Conservation (phyloP, 2,113 vertebrate species). For the Forbesichthys agassizii region DNA sequence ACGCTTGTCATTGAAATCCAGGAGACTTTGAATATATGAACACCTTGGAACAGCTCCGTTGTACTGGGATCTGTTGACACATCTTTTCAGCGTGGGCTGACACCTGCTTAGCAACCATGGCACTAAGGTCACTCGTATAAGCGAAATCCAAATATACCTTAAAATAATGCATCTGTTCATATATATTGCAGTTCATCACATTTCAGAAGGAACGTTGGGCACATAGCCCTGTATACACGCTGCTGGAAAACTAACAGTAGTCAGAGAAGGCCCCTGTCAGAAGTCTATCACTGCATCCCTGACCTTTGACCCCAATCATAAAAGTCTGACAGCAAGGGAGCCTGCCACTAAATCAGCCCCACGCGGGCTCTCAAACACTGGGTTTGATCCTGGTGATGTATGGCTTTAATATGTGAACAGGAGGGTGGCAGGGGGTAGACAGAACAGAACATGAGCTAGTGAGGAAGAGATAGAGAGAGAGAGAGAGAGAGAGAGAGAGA, state of each 20-base stretch:
- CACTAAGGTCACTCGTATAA: too few relatives aligned
- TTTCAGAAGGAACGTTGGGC: slow-evolving; percentile 8
- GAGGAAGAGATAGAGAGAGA: neutral
- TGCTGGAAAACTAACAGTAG: slow-evolving; percentile 47
- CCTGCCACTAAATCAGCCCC: slow-evolving; percentile 54
- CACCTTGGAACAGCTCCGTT: too few relatives aligned
- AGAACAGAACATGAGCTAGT: slow-evolving; percentile 15
- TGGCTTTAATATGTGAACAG: slow-evolving; percentile 64
- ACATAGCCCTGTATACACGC: slow-evolving; percentile 24
- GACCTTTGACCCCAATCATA: slow-evolving; percentile 67
- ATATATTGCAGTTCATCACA: slow-evolving; percentile 1
- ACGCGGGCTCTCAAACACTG: slow-evolving; percentile 43
- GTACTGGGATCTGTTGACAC: too few relatives aligned
- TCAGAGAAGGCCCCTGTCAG: slow-evolving; percentile 60
- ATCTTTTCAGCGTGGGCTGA: too few relatives aligned
- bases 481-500: slow-evolving; percentile 1
- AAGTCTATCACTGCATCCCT: slow-evolving; percentile 64
- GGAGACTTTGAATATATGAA: neutral
- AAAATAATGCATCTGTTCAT: slow-evolving; percentile 17
- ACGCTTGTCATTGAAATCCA: slow-evolving; percentile 15
- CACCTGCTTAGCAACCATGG: too few relatives aligned
- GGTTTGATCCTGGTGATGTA: slow-evolving; percentile 68
- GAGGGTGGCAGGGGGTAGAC: slow-evolving; percentile 17
- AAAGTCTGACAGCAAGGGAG: slow-evolving; percentile 64
- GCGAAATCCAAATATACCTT: too few relatives aligned